Conservation (phyloP, 2,113 vertebrate genomes). For the Phoenicopterus ruber region DNA sequence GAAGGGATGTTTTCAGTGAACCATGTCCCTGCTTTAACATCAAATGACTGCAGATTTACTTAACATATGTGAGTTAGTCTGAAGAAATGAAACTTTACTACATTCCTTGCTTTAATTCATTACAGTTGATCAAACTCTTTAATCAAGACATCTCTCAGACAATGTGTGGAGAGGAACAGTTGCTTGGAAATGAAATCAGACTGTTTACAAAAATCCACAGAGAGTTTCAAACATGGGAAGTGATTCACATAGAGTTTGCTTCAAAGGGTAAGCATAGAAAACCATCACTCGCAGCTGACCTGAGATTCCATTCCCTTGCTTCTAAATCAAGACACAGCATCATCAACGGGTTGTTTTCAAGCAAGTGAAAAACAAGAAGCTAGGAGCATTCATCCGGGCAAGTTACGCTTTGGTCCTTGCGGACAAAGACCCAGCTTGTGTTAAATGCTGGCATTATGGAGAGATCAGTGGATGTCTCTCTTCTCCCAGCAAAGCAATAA, state of each 20-base stretch:
- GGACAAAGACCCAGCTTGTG: not conserved
- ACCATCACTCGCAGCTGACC: not conserved
- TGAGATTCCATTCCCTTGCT: not conserved
- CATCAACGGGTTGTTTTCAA: not conserved
- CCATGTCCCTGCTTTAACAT: not conserved
- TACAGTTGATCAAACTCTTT: slow-evolving; percentile 81
- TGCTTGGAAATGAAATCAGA: slow-evolving; percentile 26
- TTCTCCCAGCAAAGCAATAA: not conserved
- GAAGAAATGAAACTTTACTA: not conserved
- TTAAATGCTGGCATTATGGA: not conserved
- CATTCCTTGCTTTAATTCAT: not conserved
- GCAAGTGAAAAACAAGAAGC: not conserved
- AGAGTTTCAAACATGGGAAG: slow-evolving; percentile 73
- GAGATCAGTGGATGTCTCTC: not conserved
- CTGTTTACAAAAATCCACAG: slow-evolving; percentile 74
- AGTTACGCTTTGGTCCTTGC: not conserved
- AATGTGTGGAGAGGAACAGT: slow-evolving; percentile 76
- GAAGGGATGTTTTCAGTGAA: not conserved
- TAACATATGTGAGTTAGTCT: not conserved
- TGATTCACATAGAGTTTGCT: not conserved
- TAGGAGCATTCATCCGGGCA: not conserved
- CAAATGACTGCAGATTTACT: not conserved
- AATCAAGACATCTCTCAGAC: slow-evolving; percentile 67
- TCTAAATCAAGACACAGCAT: not conserved
- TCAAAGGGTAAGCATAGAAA: slow-evolving; percentile 63